A percentile compares a stretch with the other conserved stretches of the same genome.
Conservation (phyloP, 2,888 invertebrate species). For the Drosophila paracracens region DNA sequence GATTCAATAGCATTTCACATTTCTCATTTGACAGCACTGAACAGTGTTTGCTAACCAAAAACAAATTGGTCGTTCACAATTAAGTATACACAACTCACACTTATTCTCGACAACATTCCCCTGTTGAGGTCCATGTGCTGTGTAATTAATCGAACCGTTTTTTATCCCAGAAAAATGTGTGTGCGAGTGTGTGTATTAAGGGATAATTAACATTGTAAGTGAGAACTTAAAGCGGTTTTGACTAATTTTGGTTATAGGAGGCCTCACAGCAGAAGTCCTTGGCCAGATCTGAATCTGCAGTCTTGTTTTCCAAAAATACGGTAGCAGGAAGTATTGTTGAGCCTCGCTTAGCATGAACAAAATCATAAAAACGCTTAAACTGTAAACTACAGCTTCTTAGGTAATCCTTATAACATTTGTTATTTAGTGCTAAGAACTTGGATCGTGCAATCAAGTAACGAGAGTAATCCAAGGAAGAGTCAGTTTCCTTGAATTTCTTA, state of each 20-base stretch:
- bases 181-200: background rate
- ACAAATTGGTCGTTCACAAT: background rate
- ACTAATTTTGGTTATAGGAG: background rate
- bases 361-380: no score
- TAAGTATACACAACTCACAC: background rate
- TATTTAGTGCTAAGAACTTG: no score
- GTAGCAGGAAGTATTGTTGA: no score
- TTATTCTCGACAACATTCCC: background rate
- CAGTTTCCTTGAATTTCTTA: no score
- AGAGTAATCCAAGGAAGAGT: no score
- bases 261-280: background rate
- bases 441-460: no score
- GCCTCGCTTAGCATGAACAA: no score
- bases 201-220: background rate
- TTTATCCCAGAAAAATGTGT: background rate
- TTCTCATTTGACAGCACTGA: constrained; percentile 1
- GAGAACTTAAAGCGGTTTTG: background rate
- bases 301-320: no score
- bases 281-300: no score
- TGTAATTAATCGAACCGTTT: background rate
- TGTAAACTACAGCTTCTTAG: no score
- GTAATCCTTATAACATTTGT: no score
- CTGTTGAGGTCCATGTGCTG: no score
- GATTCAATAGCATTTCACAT: background rate
- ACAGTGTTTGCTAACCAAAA: background rate